A percentile compares a stretch with the other conserved stretches of the same genome.
Evolutionary conservation across 2,113 vertebrate species (phyloP).

Genomic region (Urocolius indicus): DNA sequence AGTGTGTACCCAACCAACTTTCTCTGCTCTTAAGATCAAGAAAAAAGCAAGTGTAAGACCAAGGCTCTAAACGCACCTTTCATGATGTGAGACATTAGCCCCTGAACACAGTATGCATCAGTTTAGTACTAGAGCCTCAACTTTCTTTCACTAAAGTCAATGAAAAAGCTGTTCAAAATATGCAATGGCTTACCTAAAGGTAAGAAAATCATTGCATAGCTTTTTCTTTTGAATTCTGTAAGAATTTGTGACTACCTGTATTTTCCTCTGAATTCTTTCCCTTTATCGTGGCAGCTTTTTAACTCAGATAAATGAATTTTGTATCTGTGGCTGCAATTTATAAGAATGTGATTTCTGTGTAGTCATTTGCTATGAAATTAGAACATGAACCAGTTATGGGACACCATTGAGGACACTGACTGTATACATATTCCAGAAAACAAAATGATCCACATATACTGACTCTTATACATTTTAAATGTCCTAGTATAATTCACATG

Average conservation of each 20-base stretch:
- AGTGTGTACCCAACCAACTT: not conserved
- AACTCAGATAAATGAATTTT: not conserved
- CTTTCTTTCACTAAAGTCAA: not conserved
- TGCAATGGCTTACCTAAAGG: not conserved
- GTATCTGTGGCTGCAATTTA: not conserved
- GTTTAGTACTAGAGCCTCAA: not conserved
- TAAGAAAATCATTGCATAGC: not conserved
- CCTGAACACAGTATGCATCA: rapidly evolving
- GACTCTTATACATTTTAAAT: not conserved
- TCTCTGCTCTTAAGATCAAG: not conserved
- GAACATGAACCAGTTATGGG: not conserved
- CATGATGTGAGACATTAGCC: not conserved
- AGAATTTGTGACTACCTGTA: not conserved
- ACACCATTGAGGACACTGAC: not conserved
- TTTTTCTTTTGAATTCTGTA: not conserved
- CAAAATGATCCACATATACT: not conserved
- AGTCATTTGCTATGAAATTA: not conserved
- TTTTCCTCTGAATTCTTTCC: not conserved
- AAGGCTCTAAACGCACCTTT: not conserved
- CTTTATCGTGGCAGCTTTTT: not conserved
- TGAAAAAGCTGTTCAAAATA: not conserved
- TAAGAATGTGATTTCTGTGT: not conserved
- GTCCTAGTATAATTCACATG: not conserved
- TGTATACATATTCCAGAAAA: not conserved
- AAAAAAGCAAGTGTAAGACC: not conserved